Conservation (phyloP, 2,888 invertebrate genomes). For the Leucophenga maculata region DNA sequence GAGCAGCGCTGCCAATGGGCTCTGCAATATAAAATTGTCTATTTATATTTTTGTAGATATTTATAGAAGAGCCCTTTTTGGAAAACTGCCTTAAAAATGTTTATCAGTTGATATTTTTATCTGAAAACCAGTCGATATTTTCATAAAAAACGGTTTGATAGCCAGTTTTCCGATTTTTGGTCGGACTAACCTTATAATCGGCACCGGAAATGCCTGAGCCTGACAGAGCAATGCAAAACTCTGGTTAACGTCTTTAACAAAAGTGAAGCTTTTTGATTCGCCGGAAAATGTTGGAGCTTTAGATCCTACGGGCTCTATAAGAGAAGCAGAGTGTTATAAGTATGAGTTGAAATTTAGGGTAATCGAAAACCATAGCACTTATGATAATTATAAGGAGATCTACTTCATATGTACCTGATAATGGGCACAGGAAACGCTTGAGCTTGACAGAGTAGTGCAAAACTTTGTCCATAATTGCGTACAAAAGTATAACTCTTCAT, state of each 20-base stretch:
- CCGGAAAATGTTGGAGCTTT: constrained; percentile 76
- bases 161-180: background rate
- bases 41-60: background rate
- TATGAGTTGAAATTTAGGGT: background rate
- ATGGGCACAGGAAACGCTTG: constrained; percentile 73
- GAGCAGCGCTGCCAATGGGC: constrained; percentile 74
- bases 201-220: constrained; percentile 82
- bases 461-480: constrained; percentile 65
- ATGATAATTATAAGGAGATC: constrained; percentile 30
- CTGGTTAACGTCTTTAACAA: constrained; percentile 72
- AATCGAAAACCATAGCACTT: background rate
- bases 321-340: background rate
- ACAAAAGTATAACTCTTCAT: constrained; percentile 68
- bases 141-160: too few species aligned
- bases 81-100: constrained; percentile 46
- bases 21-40: constrained; percentile 61
- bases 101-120: background rate
- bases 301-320: constrained; percentile 77
- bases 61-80: background rate
- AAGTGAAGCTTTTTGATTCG: constrained; percentile 76
- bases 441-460: constrained; percentile 74
- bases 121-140: too few species aligned
- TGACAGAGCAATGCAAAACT: constrained; percentile 78
- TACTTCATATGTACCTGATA: constrained; percentile 54
- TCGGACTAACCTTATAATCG: constrained; percentile 74